Percentiles rank a stretch among this genome's conserved stretches.
Conservation (phyloP, 2,113 vertebrate genomes). For the Pseudonaja textilis region DNA sequence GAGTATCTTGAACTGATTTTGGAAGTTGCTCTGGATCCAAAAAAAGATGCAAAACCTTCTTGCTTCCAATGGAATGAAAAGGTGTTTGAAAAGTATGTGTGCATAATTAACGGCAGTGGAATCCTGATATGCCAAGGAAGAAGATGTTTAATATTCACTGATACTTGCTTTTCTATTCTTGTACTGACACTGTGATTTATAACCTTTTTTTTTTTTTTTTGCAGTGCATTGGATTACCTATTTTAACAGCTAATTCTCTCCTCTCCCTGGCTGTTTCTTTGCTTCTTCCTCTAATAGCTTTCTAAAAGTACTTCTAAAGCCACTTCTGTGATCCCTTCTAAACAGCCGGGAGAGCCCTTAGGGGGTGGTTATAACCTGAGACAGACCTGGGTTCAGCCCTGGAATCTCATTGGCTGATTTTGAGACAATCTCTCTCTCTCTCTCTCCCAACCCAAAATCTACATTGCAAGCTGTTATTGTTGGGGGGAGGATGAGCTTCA, state of each 20-base stretch:
- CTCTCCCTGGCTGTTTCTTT: conserved; percentile 3
- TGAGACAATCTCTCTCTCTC: background rate
- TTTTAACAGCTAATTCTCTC: background rate
- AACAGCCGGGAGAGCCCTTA: background rate
- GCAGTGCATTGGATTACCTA: conserved; percentile 18
- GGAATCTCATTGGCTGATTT: background rate
- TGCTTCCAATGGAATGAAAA: conserved; percentile 51
- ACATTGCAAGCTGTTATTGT: background rate
- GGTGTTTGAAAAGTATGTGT: conserved; percentile 38
- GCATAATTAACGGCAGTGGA: conserved; percentile 43
- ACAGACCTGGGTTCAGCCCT: background rate
- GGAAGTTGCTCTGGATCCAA: conserved; percentile 35
- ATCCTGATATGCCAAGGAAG: conserved; percentile 31
- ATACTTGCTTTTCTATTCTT: conserved; percentile 44
- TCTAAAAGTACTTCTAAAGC: background rate
- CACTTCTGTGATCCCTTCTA: background rate
- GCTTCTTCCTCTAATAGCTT: conserved; percentile 26
- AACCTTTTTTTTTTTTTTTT: conserved; percentile 22
- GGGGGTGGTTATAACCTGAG: background rate
- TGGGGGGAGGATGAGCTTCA: background rate
- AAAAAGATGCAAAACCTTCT: conserved; percentile 28
- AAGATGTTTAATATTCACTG: conserved; percentile 35
- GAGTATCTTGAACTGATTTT: conserved; percentile 40
- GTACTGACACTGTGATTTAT: conserved; percentile 30
- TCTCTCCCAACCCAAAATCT: background rate